Evolutionary conservation across 2,888 invertebrate genomes (phyloP), one percentile per base, ranked within the genome.

Genomic region (Griposia aprilina): DNA sequence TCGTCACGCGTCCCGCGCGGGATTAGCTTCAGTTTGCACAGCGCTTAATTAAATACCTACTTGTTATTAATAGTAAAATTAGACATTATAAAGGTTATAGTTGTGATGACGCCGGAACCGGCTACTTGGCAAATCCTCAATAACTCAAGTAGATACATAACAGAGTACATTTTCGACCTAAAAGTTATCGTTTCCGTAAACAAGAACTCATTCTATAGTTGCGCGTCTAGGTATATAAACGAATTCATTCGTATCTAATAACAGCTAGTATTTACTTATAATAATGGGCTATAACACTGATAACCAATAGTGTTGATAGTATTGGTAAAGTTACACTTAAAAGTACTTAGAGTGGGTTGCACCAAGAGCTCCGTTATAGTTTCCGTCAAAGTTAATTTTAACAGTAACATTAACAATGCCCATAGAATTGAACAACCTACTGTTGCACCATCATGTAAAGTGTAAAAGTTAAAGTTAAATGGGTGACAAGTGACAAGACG

Each of bases 141-240:
- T 67, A 68, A 63, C 26, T 71, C 30, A 71, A 62, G 36, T 50
- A 60, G n/a, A 11, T 41, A 11, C 30, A 52, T 15, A 59, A 36
- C 50, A 71, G 65, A 41, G 36, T 52, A n/a, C 30, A 17, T 74
- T 62, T 73, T 41, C 26, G 48, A 41, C 67, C 48, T 55, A 36
- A 30, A 59, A 20, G 50, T 41, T 78, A 67, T 57, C 50, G 45
- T 7, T 66, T 30, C 23, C 5, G 26, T 67, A 63, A 74, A 74
- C 62, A 78, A 52, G 70, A 30, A 60, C n/a, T 55, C 67, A 83
- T 79, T 83, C 41, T 20, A 62, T 48, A 20, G 36, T 68, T 71
- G 71, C 11, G 41, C 41, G 74, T 63, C 30, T 63, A 63, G 62
- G 36, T 55, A 36, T 23, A 41, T 17, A 62, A 55, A 62, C 67